Percentiles rank a stretch among this genome's conserved stretches.
phyloP scores from a whole-genome alignment of 53 echinoderm and acorn worm genomes.

The Luidia sarsii region DNA sequence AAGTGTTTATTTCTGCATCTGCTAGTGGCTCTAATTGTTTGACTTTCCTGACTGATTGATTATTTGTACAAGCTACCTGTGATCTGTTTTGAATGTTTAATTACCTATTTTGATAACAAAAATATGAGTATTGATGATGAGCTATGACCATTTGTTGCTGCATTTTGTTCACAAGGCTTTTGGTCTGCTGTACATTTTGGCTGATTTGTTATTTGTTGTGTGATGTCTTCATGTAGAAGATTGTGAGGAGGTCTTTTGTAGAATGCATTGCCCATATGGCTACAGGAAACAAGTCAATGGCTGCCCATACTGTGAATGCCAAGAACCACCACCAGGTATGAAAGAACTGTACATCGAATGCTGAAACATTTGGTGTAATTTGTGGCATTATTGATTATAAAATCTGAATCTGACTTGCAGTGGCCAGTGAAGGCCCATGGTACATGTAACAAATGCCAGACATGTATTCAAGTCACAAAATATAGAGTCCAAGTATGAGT shows the following conservation, averaged over 20 bases:
- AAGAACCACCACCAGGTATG: neutral
- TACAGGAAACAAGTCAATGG: neutral
- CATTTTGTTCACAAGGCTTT: neutral
- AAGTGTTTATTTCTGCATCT: neutral
- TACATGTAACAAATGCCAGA: too few species aligned
- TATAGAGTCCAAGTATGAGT: too few species aligned
- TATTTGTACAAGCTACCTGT: neutral
- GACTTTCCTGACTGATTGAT: neutral
- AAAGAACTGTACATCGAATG: too few species aligned
- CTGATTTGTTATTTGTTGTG: neutral
- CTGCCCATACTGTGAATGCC: neutral
- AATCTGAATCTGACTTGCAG: too few species aligned
- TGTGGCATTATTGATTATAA: too few species aligned
- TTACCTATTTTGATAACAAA: neutral
- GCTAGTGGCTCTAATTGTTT: neutral
- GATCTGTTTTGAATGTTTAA: neutral
- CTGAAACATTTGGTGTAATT: too few species aligned
- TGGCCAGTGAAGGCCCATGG: too few species aligned
- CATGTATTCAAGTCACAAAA: too few species aligned
- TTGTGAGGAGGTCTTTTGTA: neutral
- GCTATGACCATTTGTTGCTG: neutral
- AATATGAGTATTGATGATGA: neutral
- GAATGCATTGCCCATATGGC: constrained; percentile 8
- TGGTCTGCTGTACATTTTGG: neutral
- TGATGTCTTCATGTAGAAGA: neutral